Percentiles rank a stretch among this genome's conserved stretches.
Conservation (phyloP, 1,140 invertebrate genomes). For the Stenopsyche tienmushanensis region DNA sequence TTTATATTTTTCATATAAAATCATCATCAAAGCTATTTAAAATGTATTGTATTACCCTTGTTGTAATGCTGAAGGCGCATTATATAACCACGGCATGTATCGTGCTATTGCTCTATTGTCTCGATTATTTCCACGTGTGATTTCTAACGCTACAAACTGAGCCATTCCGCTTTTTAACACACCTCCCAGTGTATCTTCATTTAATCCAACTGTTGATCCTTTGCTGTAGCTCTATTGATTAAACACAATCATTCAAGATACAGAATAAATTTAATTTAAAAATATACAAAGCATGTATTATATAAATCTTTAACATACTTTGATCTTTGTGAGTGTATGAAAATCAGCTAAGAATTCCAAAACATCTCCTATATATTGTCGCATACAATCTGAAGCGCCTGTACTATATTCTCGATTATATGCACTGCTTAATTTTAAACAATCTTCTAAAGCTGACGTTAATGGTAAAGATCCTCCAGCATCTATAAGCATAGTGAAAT, state of each 20-base stretch:
- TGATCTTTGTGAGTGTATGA: conserved; percentile 94
- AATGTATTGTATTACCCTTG: conserved; percentile 64
- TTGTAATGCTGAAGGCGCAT: conserved; percentile 78
- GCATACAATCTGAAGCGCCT: conserved; percentile 89
- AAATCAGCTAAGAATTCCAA: conserved; percentile 96
- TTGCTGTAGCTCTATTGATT: conserved; percentile 73
- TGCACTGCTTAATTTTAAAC: conserved; percentile 33
- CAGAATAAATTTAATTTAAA: no score
- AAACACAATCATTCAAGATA: neutral
- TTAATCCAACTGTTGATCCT: conserved; percentile 73
- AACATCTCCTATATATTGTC: conserved; percentile 88
- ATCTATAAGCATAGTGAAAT: conserved; percentile 38
- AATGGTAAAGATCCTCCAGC: conserved; percentile 67
- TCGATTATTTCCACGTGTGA: conserved; percentile 80
- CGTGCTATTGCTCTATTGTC: conserved; percentile 81
- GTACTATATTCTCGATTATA: conserved; percentile 64
- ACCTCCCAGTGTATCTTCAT: conserved; percentile 94
- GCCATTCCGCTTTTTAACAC: conserved; percentile 93
- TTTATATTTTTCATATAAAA: neutral
- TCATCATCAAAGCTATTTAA: neutral
- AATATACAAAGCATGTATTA: neutral
- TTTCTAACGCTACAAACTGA: conserved; percentile 92
- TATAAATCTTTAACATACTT: conserved; percentile 60
- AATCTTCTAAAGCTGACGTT: conserved; percentile 59
- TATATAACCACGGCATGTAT: conserved; percentile 92